These are phyloP conservation scores for Vulpes vulpes DNA, from an alignment of 2,113 vertebrate species.

Conservation along the genomic window DNA sequence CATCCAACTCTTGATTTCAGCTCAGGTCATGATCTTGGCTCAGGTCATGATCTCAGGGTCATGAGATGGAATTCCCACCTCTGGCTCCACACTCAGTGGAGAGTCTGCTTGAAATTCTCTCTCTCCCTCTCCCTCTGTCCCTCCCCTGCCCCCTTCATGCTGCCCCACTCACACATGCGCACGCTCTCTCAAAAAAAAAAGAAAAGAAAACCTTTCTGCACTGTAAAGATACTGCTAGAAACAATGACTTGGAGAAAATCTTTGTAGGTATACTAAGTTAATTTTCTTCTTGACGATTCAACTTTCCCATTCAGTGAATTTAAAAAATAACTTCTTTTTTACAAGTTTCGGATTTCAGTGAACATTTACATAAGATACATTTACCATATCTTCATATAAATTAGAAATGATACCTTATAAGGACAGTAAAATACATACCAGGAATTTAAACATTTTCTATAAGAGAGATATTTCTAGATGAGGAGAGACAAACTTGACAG, in stretches of 20 bases:
- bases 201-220: constrained; percentile 36
- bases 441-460: constrained; percentile 85
- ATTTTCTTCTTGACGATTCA: constrained; percentile 63
- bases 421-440: constrained; percentile 81
- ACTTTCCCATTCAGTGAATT: constrained; percentile 55
- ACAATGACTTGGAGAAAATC: constrained; percentile 36
- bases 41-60: neutral
- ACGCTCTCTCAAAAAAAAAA: neutral
- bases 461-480: constrained; percentile 82
- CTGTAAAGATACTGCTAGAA: neutral
- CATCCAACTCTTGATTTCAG: neutral
- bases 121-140: neutral
- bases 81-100: neutral
- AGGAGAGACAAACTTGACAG: constrained; percentile 70
- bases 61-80: neutral
- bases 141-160: neutral
- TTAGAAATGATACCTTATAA: constrained; percentile 83
- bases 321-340: constrained; percentile 2
- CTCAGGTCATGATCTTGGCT: neutral
- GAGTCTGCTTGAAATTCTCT: neutral
- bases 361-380: constrained; percentile 39
- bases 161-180: neutral
- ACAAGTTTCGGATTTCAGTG: constrained; percentile 3
- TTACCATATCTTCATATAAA: constrained; percentile 81
- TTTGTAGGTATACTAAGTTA: constrained; percentile 52